Base-by-base conservation (phyloP, 1,140 invertebrate species). In the Chrysopa pallens region DNA sequence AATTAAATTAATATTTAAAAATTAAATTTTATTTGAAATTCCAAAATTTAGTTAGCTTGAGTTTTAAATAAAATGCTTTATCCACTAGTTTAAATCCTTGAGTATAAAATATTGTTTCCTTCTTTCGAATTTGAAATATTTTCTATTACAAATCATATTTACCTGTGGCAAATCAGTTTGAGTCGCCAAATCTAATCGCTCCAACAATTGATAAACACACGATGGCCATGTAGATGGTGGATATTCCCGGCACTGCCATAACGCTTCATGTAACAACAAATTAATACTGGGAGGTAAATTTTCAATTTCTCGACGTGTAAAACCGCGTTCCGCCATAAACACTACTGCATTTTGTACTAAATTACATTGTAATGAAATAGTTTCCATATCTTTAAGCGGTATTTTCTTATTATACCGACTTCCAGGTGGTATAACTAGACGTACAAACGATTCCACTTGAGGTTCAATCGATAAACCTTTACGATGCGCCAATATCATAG, bases 141-240 rank as follows among this genome's bases (percentile, higher is more conserved):
- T 33, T 8, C 7, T 33, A 33, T 8, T 8, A 7, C 7, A n/a
- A n/a, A n/a, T n/a, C n/a, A 15, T 43, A 36, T 17, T 38, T 55
- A 51, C 51, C 50, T 52, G 51, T 48, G 51, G 9, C 38, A 36
- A 17, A 46, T 64, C 58, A 23, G 73, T 60, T 58, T 78, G 64
- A 39, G 69, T 61, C 0, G 78, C 76, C 45, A 88, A 62, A 62
- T 90, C 84, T 39, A 82, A 74, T 8, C 84, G 66, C 64, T 83
- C 78, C n/a, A 91, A 73, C 4, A 93, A 64, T 35, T 74, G 70
- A 55, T 89, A 93, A 1, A 78, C 77, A 38, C 73, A 66, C 38
- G 67, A 62, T 3, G 78, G 73, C 83, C 86, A 90, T 58, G 80
- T 76, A 12, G 75, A 64, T 0, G 83, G 84, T 11, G 88, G 87